Base-by-base conservation (phyloP, 2,113 vertebrate genomes). In the Eidolon helvum region DNA sequence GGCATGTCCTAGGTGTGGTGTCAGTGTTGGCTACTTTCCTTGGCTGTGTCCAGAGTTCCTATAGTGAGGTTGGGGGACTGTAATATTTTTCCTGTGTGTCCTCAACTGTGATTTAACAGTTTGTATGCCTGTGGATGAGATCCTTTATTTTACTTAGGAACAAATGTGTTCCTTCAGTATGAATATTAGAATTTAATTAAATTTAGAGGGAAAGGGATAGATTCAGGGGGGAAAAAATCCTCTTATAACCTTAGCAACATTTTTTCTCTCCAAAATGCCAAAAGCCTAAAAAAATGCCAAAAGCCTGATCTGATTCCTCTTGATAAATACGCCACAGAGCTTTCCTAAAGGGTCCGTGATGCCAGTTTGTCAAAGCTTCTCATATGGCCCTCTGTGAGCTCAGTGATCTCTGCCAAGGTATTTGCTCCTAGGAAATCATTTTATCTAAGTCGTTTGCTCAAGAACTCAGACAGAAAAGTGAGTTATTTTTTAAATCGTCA, bases 161-260 rank as follows among this genome's bases (percentile, higher is more conserved):
- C 12, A 69, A 74, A 77, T 63, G 9, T 69, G 35, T 78, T 93
- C 48, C 69, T 90, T 96, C 55, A 48, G 63, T 87, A 68, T 90
- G 21, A 83, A 57, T 90, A 77, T 90, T 90, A 77, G 30, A 65
- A 77, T 86, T 75, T 94, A 93, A 83, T 88, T 95, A 71, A 92
- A 89, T 94, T 82, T 33, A 3, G 19, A 90, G 92, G 22, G 24
- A 91, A 92, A 88, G 86, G 85, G 80, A 85, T 77, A 72, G 83
- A 92, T 65, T 61, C 57, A 11, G 8, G 10, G 69, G 82, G 7
- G 11, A 10, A 38, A 65, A 45, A 90, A 15, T 59, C 24, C 11
- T 89, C 57, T 87, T 43, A 59, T 40, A 90, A 75, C 68, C 59
- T 74, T 90, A 40, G 74, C 61, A 30, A 30, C 84, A 72, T 55